Base-by-base conservation (phyloP, 1,140 invertebrate genomes). In the Maniola jurtina region DNA sequence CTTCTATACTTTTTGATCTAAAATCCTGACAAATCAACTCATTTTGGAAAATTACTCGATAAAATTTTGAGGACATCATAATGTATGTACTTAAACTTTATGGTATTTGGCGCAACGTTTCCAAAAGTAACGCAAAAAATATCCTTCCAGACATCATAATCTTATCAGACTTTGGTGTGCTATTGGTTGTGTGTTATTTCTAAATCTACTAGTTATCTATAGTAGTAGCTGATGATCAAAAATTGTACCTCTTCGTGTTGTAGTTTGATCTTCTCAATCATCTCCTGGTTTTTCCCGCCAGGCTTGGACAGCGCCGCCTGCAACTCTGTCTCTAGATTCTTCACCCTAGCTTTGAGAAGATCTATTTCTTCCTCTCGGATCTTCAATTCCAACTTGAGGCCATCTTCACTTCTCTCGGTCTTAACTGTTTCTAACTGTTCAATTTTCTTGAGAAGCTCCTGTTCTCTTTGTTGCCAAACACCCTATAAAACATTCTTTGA, bases 341-440 rank as follows among this genome's bases (percentile, higher is more conserved):
- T 86, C 1, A 92, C 84, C 7, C 89, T 79, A 8, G 88, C 83
- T 52, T 86, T 91, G 0, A 92, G 72, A 13, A 92, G 76, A 33
- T 91, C 88, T 33, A 91, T 86, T 71, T 92, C 90, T 73, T 92
- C 91, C 69, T 86, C 84, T 35, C 86, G 83, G 3, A 92, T 80
- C 91, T 90, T 91, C 8, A 91, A 64, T 77, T 91, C 81, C 40
- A 91, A 63, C 55, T 71, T 76, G 14, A 89, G 58, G 1, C 84
- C 81, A 50, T 91, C 83, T 70, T 83, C 81, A 42, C 77, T 84
- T 48, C 73, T 86, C 56, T 84, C 83, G 25, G 61, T 86, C 61
- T 88, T 87, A 6, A 84, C 65, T 70, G 82, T 85, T 45, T 90
- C 86, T 47, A 91, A 72, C 35, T 84, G 79, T 63, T 85, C 78